These are phyloP conservation scores for Drosophila prostipennis DNA, from an alignment of 2,888 invertebrate species.

Conservation along the genomic window DNA sequence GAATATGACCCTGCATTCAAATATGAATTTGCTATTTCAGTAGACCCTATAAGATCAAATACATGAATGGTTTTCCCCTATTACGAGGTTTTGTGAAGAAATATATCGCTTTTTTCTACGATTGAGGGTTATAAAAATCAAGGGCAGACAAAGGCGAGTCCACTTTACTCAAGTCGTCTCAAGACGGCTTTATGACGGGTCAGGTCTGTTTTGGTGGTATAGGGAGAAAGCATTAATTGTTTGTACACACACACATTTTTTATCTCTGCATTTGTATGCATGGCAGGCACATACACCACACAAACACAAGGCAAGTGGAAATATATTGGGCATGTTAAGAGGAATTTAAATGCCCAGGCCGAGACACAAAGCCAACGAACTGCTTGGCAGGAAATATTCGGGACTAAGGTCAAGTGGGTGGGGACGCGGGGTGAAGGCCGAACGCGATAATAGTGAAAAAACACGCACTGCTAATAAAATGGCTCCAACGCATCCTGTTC, in stretches of 20 bases:
- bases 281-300: slow-evolving; percentile 39
- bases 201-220: slow-evolving; percentile 62
- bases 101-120: not conserved
- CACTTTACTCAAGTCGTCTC: slow-evolving; percentile 18
- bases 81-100: no score
- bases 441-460: slow-evolving; percentile 75
- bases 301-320: slow-evolving; percentile 45
- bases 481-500: slow-evolving; percentile 58
- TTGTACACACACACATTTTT: slow-evolving; percentile 42
- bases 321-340: slow-evolving; percentile 73
- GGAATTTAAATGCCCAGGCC: slow-evolving; percentile 64
- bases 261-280: slow-evolving; percentile 75
- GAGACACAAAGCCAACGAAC: slow-evolving; percentile 48
- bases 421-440: slow-evolving; percentile 19
- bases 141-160: slow-evolving; percentile 19
- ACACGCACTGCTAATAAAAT: slow-evolving; percentile 78
- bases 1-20: no score
- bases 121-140: not conserved
- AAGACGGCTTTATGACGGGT: slow-evolving; percentile 62
- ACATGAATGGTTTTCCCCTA: no score
- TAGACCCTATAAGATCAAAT: no score
- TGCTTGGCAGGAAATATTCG: slow-evolving; percentile 22
- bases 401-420: slow-evolving; percentile 66
- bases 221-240: slow-evolving; percentile 26
- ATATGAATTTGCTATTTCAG: no score